Evolutionary conservation across 2,888 invertebrate genomes (phyloP).

Genomic region (Adelognathus sp.): DNA sequence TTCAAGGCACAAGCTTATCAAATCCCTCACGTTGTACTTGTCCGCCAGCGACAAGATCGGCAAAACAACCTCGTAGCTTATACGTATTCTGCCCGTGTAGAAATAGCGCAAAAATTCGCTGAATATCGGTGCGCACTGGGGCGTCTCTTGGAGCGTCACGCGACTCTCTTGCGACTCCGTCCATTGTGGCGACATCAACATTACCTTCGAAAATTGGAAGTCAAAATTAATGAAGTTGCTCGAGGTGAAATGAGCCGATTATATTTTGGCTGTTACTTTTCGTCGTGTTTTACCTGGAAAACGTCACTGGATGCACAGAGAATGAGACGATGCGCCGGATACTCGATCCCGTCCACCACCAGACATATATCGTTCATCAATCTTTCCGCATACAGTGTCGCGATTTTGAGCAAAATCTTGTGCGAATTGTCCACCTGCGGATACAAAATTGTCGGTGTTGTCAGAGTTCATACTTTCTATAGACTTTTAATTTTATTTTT

Average conservation of each 20-base stretch:
- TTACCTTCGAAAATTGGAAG: slow-evolving; percentile 84
- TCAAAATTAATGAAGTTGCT: neutral
- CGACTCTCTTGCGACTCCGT: slow-evolving; percentile 93
- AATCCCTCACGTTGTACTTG: slow-evolving; percentile 96
- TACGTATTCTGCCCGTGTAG: slow-evolving; percentile 94
- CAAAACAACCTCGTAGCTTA: slow-evolving; percentile 92
- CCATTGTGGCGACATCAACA: slow-evolving; percentile 97
- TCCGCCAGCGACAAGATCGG: slow-evolving; percentile 95
- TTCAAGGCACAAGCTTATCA: slow-evolving; percentile 90
- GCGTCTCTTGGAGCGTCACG: slow-evolving; percentile 93
- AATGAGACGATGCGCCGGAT: slow-evolving; percentile 94
- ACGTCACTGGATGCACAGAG: slow-evolving; percentile 97
- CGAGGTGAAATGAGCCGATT: too few relatives aligned
- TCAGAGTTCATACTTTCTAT: neutral
- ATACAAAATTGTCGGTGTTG: slow-evolving; percentile 37
- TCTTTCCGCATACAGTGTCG: slow-evolving; percentile 91
- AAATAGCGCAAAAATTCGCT: slow-evolving; percentile 94
- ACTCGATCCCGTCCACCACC: slow-evolving; percentile 91
- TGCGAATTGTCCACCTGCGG: slow-evolving; percentile 93
- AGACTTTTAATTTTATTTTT: too few relatives aligned
- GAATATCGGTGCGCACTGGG: slow-evolving; percentile 92
- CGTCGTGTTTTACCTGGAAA: slow-evolving; percentile 87
- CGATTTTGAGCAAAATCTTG: slow-evolving; percentile 91
- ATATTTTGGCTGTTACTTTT: neutral
- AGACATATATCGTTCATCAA: slow-evolving; percentile 95